Percentiles rank a stretch among this genome's conserved stretches.
phyloP scores from a whole-genome alignment of 1,140 invertebrate species.

The Helicoverpa zea region DNA sequence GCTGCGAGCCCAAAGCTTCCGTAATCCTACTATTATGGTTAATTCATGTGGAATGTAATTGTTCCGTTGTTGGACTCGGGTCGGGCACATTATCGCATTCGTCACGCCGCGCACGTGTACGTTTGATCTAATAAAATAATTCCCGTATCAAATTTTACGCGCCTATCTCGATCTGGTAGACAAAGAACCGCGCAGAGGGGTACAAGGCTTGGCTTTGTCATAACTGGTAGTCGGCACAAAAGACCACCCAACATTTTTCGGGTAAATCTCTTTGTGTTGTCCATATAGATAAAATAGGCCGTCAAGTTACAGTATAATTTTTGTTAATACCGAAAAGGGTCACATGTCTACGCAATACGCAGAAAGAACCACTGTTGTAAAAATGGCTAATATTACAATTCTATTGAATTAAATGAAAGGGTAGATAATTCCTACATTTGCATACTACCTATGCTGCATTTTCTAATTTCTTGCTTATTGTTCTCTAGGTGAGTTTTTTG shows the following conservation, averaged over 20 bases:
- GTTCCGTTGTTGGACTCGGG: slow-evolving; percentile 68
- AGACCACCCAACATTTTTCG: slow-evolving; percentile 76
- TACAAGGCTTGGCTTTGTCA: slow-evolving; percentile 81
- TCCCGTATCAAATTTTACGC: slow-evolving; percentile 86
- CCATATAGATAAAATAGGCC: slow-evolving; percentile 72
- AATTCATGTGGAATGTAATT: slow-evolving; percentile 84
- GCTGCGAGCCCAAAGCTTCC: slow-evolving; percentile 72
- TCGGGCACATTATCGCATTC: slow-evolving; percentile 81
- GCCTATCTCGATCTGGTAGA: slow-evolving; percentile 84
- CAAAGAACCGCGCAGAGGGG: slow-evolving; percentile 74
- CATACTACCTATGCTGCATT: not conserved
- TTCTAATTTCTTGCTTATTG: slow-evolving; percentile 3
- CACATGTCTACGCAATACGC: slow-evolving; percentile 37
- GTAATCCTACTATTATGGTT: slow-evolving; percentile 74
- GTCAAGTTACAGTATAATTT: slow-evolving; percentile 60
- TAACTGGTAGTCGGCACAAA: slow-evolving; percentile 81
- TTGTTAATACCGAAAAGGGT: slow-evolving; percentile 50
- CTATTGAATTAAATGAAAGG: not conserved
- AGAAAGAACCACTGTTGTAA: not conserved
- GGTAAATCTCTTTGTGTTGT: slow-evolving; percentile 71
- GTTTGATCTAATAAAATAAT: slow-evolving; percentile 85
- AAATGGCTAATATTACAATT: slow-evolving; percentile 30
- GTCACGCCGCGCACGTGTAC: slow-evolving; percentile 85
- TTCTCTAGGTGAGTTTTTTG: not conserved
- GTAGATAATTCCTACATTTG: not conserved